phyloP scores from a whole-genome alignment of 2,113 vertebrate genomes.

The Festucalex cinctus region DNA sequence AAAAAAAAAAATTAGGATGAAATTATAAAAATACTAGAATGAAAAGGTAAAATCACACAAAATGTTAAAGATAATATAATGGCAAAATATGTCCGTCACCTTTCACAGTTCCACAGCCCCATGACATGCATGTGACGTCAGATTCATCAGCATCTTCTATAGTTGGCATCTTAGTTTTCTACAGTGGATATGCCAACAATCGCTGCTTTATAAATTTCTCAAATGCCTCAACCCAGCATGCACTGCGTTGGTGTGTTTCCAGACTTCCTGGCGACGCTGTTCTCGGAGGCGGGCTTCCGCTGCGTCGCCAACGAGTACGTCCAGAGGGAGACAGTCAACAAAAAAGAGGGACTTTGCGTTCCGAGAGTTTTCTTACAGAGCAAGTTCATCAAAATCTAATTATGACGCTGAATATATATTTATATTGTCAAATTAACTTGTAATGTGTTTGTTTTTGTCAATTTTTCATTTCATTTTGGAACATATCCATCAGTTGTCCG shows the following conservation, averaged over 20 bases:
- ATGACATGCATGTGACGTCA: too few species aligned
- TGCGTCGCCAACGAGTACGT: constrained; percentile 83
- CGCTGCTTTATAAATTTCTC: neutral
- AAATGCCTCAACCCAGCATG: neutral
- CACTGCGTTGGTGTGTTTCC: constrained; percentile 7
- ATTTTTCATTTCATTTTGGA: too few species aligned
- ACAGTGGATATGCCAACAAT: too few species aligned
- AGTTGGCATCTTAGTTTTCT: neutral
- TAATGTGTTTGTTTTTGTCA: too few species aligned
- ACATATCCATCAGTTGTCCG: too few species aligned
- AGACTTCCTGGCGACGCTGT: constrained; percentile 85
- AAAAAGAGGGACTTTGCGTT: constrained; percentile 88
- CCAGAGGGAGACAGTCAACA: constrained; percentile 90
- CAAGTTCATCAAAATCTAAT: constrained; percentile 81
- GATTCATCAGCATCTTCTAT: neutral
- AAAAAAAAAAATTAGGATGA: too few species aligned
- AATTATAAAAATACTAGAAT: too few species aligned
- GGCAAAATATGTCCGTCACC: too few species aligned
- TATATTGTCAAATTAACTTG: neutral
- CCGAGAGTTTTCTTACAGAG: constrained; percentile 92
- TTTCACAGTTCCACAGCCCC: too few species aligned
- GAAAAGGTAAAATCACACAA: too few species aligned
- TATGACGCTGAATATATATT: neutral
- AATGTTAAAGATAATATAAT: too few species aligned
- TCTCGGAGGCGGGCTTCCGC: constrained; percentile 74